Base-by-base conservation (phyloP, 35 echinoderm and acorn worm species). In the Anneissia japonica region DNA sequence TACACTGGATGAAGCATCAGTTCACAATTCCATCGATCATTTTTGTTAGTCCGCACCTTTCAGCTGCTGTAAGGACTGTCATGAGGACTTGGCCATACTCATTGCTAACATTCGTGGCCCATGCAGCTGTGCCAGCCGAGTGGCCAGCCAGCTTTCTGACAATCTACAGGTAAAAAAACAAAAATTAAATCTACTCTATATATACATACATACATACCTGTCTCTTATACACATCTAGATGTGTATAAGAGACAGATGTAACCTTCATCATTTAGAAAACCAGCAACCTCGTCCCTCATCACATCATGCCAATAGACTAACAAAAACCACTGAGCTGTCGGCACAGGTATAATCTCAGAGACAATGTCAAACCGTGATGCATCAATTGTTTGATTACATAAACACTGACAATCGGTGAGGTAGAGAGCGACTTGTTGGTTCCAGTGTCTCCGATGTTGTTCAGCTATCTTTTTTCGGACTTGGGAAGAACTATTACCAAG, bases 51-150 rank as follows among this genome's bases (percentile, higher is more conserved):
- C 45, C 80, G 0, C 37, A 13, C 21, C 89, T 85, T 33, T 91
- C 89, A 16, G 38, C 31, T 56, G 76, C 82, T 14, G 93, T 89
- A 29, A 89, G 12, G 11, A 96, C 85, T 0, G 64, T 64, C 76
- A 89, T 91, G 13, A 89, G 86, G 0, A 88, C 89, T 38, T 91
- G 82, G 4, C 89, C 89, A 39, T 41, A 2, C 82, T 91, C 86
- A 73, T 92, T 96, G 0, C 90, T 87, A 11, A 92, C 82, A 37
- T 86, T 89, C 0, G 90, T 96, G 0, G 55, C 85, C 89, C 90
- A 89, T 17, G 77, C 41, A 28, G 82, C 89, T 30, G 87, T 87
- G 28, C 85, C 84, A n/a, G 31, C 29, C 0, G 77, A 34, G 30
- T 79, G 30, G 16, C 89, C 89, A 6, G 89, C 75, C 1, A 90